phyloP scores from a whole-genome alignment of 2,888 invertebrate species.

The Leucozona laternaria region DNA sequence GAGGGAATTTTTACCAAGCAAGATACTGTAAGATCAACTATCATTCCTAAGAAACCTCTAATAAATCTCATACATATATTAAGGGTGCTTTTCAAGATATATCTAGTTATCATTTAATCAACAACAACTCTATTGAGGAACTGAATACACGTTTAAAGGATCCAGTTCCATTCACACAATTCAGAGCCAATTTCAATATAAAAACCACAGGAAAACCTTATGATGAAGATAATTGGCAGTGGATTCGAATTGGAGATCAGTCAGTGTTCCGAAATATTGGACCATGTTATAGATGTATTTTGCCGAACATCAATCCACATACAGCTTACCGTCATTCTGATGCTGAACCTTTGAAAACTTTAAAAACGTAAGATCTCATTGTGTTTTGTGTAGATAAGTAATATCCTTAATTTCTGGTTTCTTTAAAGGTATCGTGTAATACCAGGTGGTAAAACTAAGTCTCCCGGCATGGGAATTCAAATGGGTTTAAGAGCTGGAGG shows the following conservation, averaged over 20 bases:
- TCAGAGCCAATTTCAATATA: constrained; percentile 89
- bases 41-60: neutral
- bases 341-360: constrained; percentile 87
- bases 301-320: constrained; percentile 89
- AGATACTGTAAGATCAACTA: constrained; percentile 67
- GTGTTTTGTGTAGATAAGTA: constrained; percentile 32
- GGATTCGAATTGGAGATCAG: constrained; percentile 87
- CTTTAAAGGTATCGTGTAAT: constrained; percentile 60
- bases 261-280: constrained; percentile 78
- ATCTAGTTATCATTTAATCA: constrained; percentile 88
- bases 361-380: constrained; percentile 85
- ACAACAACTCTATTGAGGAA: constrained; percentile 87
- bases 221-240: constrained; percentile 90
- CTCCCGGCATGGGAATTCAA: constrained; percentile 85
- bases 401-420: neutral
- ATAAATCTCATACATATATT: neutral
- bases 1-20: constrained; percentile 77
- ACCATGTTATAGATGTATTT: constrained; percentile 86
- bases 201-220: constrained; percentile 85
- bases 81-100: constrained; percentile 88
- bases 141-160: constrained; percentile 86
- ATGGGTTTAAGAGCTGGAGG: constrained; percentile 84
- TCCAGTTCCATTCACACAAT: constrained; percentile 85
- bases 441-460: constrained; percentile 23
- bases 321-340: constrained; percentile 86